Evolutionary conservation across 2,113 vertebrate genomes (phyloP).

Genomic region (Falco punctatus): DNA sequence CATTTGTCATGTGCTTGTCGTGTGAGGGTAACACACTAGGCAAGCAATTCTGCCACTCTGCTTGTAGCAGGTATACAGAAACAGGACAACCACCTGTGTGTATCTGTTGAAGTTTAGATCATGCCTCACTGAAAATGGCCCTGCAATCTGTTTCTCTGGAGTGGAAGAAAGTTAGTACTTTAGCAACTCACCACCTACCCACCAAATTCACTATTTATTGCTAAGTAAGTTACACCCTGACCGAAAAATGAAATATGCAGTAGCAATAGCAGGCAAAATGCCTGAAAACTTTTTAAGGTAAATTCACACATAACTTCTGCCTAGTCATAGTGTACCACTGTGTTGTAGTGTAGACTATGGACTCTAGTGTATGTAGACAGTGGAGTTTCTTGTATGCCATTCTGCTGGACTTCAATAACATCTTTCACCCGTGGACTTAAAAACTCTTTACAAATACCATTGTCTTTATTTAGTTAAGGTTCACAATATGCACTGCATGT

Average conservation of each 20-base stretch:
- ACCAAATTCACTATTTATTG: background rate
- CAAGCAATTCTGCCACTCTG: background rate
- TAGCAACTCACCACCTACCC: background rate
- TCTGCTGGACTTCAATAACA: background rate
- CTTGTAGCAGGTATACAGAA: background rate
- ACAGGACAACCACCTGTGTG: background rate
- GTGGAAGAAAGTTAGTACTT: background rate
- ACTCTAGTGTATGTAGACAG: no score
- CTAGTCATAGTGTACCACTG: background rate
- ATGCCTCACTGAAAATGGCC: background rate
- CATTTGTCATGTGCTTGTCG: background rate
- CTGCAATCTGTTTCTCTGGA: background rate
- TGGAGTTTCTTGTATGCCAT: background rate
- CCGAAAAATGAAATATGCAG: background rate
- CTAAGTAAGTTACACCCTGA: background rate
- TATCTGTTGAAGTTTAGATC: background rate
- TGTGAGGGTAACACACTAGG: background rate
- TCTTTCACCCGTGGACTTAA: background rate
- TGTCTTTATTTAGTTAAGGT: background rate
- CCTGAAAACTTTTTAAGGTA: background rate
- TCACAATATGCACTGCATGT: accelerated
- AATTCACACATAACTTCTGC: background rate
- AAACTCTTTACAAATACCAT: background rate
- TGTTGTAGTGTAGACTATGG: no score
- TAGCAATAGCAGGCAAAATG: background rate